phyloP scores from a whole-genome alignment of 2,888 invertebrate genomes.

The Melanostoma mellinum region DNA sequence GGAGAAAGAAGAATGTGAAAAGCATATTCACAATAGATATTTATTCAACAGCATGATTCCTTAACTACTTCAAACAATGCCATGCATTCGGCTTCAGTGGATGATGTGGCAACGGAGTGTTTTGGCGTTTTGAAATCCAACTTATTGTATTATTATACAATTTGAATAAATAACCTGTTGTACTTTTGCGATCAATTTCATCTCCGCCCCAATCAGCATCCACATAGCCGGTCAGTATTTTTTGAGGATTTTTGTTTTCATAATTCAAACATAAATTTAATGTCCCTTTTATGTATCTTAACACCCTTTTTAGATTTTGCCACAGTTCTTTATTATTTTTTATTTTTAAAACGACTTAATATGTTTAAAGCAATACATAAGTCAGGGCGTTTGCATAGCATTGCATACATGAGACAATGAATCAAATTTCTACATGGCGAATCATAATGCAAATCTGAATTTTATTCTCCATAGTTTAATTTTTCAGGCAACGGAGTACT shows the following conservation, averaged over 20 bases:
- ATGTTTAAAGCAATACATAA: constrained; percentile 67
- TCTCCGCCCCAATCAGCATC: too few relatives aligned
- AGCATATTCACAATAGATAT: too few relatives aligned
- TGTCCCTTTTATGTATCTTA: constrained; percentile 34
- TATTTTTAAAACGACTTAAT: constrained; percentile 72
- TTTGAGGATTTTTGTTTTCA: constrained; percentile 3
- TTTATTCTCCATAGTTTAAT: too few relatives aligned
- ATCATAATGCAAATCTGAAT: constrained; percentile 73
- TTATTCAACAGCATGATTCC: too few relatives aligned
- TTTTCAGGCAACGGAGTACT: too few relatives aligned
- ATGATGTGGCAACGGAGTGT: constrained; percentile 33
- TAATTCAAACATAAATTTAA: constrained; percentile 30
- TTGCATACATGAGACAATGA: constrained; percentile 69
- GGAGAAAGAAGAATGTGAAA: too few relatives aligned
- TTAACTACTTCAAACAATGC: too few relatives aligned
- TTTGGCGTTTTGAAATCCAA: too few relatives aligned
- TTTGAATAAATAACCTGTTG: too few relatives aligned
- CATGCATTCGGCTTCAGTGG: too few relatives aligned
- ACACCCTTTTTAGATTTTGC: constrained; percentile 71
- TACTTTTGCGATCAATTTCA: too few relatives aligned
- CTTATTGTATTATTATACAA: too few relatives aligned
- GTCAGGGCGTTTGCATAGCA: constrained; percentile 71
- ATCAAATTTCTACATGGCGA: constrained; percentile 70
- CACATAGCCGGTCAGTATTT: constrained; percentile 52
- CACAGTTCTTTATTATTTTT: constrained; percentile 74